Percentiles rank a stretch among this genome's conserved stretches.
Evolutionary conservation across 64 coral and sea anemone genomes (phyloP).

Genomic region (Catalaphyllia jardinei): DNA sequence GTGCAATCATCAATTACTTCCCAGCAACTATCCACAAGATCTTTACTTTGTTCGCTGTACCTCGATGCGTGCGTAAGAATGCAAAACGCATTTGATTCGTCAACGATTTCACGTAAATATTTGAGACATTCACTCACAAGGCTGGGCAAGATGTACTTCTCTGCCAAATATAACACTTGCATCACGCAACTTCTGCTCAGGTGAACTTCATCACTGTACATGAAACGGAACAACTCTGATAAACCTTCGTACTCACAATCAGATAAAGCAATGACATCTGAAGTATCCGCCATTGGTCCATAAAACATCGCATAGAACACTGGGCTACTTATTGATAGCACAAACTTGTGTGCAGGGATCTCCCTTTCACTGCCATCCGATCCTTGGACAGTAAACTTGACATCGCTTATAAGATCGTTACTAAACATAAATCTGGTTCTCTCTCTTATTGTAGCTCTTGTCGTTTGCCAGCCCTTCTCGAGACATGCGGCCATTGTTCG

Average conservation of each 20-base stretch:
- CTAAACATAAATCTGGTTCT: conserved; percentile 59
- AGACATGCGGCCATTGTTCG: not conserved
- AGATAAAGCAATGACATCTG: conserved; percentile 11
- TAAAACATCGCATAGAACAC: conserved; percentile 52
- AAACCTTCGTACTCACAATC: conserved; percentile 45
- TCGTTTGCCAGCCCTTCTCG: conserved; percentile 32
- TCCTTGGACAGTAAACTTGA: not conserved
- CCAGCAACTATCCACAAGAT: conserved; percentile 28
- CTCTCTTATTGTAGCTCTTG: conserved; percentile 14
- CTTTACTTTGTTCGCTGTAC: not conserved
- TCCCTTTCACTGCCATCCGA: not conserved
- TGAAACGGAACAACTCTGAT: conserved; percentile 44
- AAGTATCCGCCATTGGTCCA: conserved; percentile 20
- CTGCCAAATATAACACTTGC: conserved; percentile 45
- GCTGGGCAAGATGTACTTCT: conserved; percentile 42
- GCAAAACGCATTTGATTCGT: conserved; percentile 24
- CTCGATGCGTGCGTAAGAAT: conserved; percentile 22
- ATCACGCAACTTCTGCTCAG: conserved; percentile 31
- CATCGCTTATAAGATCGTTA: conserved; percentile 51
- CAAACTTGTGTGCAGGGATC: conserved; percentile 36
- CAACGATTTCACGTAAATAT: conserved; percentile 21
- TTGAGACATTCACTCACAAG: conserved; percentile 24
- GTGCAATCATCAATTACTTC: conserved; percentile 27
- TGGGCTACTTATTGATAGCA: conserved; percentile 26
- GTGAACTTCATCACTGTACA: conserved; percentile 43